Conservation (phyloP, 2,113 vertebrate genomes). For the Archilochus colubris region DNA sequence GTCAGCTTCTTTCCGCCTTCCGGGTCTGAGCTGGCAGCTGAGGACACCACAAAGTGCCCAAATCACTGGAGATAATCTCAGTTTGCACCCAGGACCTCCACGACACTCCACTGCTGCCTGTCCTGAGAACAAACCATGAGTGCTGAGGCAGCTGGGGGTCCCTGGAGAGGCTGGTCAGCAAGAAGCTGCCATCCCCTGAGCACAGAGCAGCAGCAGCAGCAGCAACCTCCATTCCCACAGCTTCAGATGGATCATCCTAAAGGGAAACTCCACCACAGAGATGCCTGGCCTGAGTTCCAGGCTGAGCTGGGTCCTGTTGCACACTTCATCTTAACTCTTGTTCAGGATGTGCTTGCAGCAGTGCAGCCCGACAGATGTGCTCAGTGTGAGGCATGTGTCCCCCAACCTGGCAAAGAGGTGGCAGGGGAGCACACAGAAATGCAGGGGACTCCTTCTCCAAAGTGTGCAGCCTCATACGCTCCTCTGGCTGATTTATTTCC, state of each 20-base stretch:
- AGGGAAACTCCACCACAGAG: neutral
- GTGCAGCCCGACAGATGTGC: neutral
- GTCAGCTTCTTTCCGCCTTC: neutral
- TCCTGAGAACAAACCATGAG: neutral
- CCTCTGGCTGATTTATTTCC: neutral
- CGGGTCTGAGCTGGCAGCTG: neutral
- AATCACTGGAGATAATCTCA: neutral
- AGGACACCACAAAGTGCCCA: neutral
- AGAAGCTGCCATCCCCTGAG: neutral
- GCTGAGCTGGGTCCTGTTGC: neutral
- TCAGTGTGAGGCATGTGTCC: fast-evolving
- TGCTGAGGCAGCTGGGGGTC: fast-evolving
- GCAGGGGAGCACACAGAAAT: neutral
- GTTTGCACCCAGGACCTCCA: neutral
- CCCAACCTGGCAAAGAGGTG: neutral
- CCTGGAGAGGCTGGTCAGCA: neutral
- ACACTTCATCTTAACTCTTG: neutral
- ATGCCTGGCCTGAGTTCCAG: neutral
- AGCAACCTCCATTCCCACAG: neutral
- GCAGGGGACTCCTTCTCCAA: neutral
- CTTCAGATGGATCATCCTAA: neutral
- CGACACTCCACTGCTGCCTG: neutral
- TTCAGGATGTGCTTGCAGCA: fast-evolving
- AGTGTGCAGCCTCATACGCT: neutral
- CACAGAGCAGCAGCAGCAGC: neutral